These are phyloP conservation scores for Takifugu ocellatus DNA, from an alignment of 2,797 vertebrate genomes.

Conservation along the genomic window DNA sequence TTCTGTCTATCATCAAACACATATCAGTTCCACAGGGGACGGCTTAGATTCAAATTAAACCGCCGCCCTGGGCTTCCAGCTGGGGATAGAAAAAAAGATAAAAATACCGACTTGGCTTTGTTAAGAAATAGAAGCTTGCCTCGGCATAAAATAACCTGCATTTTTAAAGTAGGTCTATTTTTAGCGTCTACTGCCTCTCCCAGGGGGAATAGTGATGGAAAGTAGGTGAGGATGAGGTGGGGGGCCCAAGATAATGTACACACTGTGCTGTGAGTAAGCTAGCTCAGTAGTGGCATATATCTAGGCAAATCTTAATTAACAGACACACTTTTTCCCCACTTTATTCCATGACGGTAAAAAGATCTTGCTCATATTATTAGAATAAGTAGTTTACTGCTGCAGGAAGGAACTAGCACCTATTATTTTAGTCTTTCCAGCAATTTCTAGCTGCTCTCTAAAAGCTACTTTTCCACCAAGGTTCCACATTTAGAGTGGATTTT, in stretches of 20 bases:
- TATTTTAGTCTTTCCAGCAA: slow-evolving; percentile 12
- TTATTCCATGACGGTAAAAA: slow-evolving; percentile 28
- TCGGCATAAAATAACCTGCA: slow-evolving; percentile 62
- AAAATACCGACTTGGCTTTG: slow-evolving; percentile 64
- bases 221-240: slow-evolving; percentile 57
- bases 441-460: slow-evolving; percentile 2
- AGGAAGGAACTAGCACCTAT: slow-evolving; percentile 5
- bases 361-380: slow-evolving; percentile 32
- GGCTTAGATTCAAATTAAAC: slow-evolving; percentile 71
- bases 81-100: slow-evolving; percentile 55
- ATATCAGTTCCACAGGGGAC: slow-evolving; percentile 54
- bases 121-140: slow-evolving; percentile 64
- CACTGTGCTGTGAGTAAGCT: slow-evolving; percentile 39
- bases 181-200: slow-evolving; percentile 59
- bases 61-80: slow-evolving; percentile 54
- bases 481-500: neutral
- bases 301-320: slow-evolving; percentile 65
- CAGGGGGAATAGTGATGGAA: slow-evolving; percentile 56
- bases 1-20: slow-evolving; percentile 66
- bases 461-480: slow-evolving; percentile 3
- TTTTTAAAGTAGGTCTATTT: slow-evolving; percentile 70
- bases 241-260: slow-evolving; percentile 34
- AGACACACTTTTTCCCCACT: slow-evolving; percentile 24
- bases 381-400: slow-evolving; percentile 30
- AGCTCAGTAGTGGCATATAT: slow-evolving; percentile 53